Evolutionary conservation across 2,113 vertebrate genomes (phyloP).

Genomic region (Ptyas mucosa): DNA sequence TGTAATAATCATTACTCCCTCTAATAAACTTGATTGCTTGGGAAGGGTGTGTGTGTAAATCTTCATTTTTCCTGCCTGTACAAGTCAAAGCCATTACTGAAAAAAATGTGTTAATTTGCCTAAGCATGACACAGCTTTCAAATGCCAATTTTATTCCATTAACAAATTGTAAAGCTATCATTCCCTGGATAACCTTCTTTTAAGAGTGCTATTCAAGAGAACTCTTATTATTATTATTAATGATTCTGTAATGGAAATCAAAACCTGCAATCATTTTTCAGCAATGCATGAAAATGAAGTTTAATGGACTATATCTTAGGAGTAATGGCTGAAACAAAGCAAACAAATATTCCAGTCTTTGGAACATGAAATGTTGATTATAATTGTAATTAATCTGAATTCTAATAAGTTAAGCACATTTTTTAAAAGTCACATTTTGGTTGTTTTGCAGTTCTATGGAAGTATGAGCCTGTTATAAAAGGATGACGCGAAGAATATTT

Average conservation of each 20-base stretch:
- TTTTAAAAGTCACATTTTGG: slow-evolving; percentile 44
- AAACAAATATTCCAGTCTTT: slow-evolving; percentile 53
- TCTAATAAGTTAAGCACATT: slow-evolving; percentile 40
- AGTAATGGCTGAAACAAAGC: slow-evolving; percentile 50
- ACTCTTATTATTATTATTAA: slow-evolving; percentile 65
- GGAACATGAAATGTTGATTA: slow-evolving; percentile 69
- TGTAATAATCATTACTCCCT: not conserved
- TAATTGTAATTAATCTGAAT: slow-evolving; percentile 65
- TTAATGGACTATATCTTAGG: slow-evolving; percentile 52
- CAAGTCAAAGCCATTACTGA: slow-evolving; percentile 30
- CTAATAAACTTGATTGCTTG: not conserved
- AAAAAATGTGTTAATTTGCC: slow-evolving; percentile 30
- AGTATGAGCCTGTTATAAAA: not conserved
- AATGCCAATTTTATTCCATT: slow-evolving; percentile 53
- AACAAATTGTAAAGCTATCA: slow-evolving; percentile 58
- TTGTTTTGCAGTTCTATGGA: not conserved
- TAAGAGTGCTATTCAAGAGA: slow-evolving; percentile 59
- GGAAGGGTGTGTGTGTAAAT: not conserved
- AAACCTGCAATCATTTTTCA: slow-evolving; percentile 63
- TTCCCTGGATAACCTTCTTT: slow-evolving; percentile 62
- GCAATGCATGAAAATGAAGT: slow-evolving; percentile 58
- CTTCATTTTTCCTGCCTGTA: not conserved
- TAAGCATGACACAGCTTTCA: slow-evolving; percentile 32
- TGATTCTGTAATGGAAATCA: slow-evolving; percentile 60
- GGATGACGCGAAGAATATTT: not conserved